Percentiles rank a stretch among this genome's conserved stretches.
These are phyloP conservation scores for Palythoa caribaeorum DNA, from an alignment of 92 coral and sea anemone species.

Conservation along the genomic window DNA sequence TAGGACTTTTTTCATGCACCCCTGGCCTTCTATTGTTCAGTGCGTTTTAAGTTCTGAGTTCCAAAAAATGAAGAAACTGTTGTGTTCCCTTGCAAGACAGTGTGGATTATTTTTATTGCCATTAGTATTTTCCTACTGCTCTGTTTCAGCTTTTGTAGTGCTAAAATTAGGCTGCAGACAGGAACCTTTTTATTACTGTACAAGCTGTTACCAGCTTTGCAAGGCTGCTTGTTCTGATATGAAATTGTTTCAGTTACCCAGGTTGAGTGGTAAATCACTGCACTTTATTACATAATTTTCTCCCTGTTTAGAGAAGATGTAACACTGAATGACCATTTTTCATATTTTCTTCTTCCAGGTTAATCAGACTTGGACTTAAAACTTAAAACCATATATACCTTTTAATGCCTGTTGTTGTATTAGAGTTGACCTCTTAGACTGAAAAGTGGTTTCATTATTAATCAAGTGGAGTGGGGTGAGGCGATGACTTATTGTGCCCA, in stretches of 20 bases:
- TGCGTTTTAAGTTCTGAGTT: slow-evolving; percentile 37
- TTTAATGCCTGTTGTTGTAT: slow-evolving; percentile 48
- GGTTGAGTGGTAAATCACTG: slow-evolving; percentile 55
- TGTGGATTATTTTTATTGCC: slow-evolving; percentile 40
- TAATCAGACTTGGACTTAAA: slow-evolving; percentile 57
- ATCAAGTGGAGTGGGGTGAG: slow-evolving; percentile 48
- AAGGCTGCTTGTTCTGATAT: slow-evolving; percentile 22
- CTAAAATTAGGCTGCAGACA: slow-evolving; percentile 41
- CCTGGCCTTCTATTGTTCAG: slow-evolving; percentile 52
- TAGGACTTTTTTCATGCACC: slow-evolving; percentile 51
- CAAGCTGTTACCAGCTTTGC: slow-evolving; percentile 48
- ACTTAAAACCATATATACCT: slow-evolving; percentile 56
- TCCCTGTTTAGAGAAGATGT: slow-evolving; percentile 56
- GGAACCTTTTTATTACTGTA: slow-evolving; percentile 55
- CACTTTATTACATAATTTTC: slow-evolving; percentile 47
- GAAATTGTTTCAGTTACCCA: slow-evolving; percentile 53
- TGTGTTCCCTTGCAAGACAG: slow-evolving; percentile 41
- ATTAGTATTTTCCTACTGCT: slow-evolving; percentile 51
- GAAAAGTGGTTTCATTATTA: slow-evolving; percentile 55
- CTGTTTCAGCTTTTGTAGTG: slow-evolving; percentile 48
- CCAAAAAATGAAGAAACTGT: slow-evolving; percentile 25
- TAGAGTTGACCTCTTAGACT: slow-evolving; percentile 55
- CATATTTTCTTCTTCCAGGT: slow-evolving; percentile 54
- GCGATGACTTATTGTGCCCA: slow-evolving; percentile 33
- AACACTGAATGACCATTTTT: slow-evolving; percentile 51